Base-by-base conservation (phyloP, 2,113 vertebrate species). In the Caracal caracal region DNA sequence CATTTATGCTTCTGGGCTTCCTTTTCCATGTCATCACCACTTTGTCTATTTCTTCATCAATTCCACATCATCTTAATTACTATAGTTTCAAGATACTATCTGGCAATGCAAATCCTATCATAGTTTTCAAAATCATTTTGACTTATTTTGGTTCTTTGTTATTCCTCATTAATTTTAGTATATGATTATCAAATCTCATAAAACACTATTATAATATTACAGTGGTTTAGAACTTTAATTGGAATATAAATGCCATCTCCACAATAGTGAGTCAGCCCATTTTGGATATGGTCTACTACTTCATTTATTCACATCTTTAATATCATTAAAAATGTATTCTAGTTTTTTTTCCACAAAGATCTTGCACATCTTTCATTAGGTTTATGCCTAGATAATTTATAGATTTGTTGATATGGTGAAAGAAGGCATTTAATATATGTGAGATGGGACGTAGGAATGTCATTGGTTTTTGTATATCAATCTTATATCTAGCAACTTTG, bases 81-180 rank as follows among this genome's bases (percentile, higher is more conserved):
- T 73, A 13, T 10, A 40, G 51, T 61, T 83, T 88, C 63, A 47
- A n/a, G 26, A 59, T 37, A 83, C 85, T 43, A 91, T 71, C 43
- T 91, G 66, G 75, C 30, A 63, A 95, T 37, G 30, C 7, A 68
- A 61, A 28, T 82, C 6, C 5, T 86, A 26, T 43, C 24, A 43
- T 78, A 71, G 61, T 85, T 92, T 85, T 94, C 35, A 93, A 81
- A 85, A 78, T 88, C 4, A 93, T 53, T 93, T 87, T 92, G 10
- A 37, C 37, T 80, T 81, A 92, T 76, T 94, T 81, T 95, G 63
- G 15, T 49, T 89, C 28, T 78, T 68, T 94, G 17, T 49, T 88
- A 49, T 89, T 90, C 37, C 20, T 70, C 35, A 79, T 80, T 87
- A 86, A 93, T 79, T 97, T 96, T 92, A 95, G 53, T 61, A 71